Evolutionary conservation across 2,113 vertebrate genomes (phyloP).

Genomic region (Chaetodon auriga): DNA sequence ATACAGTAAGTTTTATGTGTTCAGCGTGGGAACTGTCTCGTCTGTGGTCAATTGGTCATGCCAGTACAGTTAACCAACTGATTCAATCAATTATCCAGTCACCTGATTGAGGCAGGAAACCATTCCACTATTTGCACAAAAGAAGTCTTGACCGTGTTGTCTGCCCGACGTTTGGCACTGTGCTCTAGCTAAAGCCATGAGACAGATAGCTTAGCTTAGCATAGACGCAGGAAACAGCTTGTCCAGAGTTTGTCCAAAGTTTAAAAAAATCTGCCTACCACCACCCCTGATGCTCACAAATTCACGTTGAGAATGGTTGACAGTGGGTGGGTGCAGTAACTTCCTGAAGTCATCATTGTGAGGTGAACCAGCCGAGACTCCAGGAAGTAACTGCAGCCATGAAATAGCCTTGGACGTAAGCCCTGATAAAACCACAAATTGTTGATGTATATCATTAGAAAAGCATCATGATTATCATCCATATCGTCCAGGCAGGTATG

Average conservation of each 20-base stretch:
- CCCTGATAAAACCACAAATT: not conserved
- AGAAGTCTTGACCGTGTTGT: conserved; percentile 18
- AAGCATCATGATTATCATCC: not conserved
- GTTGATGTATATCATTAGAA: too few relatives aligned
- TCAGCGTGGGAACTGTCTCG: conserved; percentile 18
- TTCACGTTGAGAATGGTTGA: not conserved
- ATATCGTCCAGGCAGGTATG: too few relatives aligned
- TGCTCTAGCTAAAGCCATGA: too few relatives aligned
- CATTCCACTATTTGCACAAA: conserved; percentile 37
- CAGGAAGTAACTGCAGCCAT: not conserved
- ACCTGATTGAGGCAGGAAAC: conserved; percentile 62
- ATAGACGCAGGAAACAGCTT: too few relatives aligned
- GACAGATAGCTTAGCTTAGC: too few relatives aligned
- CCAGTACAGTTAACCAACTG: conserved; percentile 60
- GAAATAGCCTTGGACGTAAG: not conserved
- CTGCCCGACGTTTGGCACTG: not conserved
- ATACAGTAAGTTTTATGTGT: conserved; percentile 89
- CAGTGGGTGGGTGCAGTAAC: not conserved
- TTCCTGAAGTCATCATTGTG: not conserved
- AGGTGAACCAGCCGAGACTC: not conserved
- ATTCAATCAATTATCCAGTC: conserved; percentile 76
- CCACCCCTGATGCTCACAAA: too few relatives aligned
- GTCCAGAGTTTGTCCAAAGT: too few relatives aligned
- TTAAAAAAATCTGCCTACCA: too few relatives aligned
- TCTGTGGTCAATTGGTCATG: conserved; percentile 57